These are phyloP conservation scores for Netelia virgata DNA, from an alignment of 2,888 invertebrate genomes.

Conservation along the genomic window DNA sequence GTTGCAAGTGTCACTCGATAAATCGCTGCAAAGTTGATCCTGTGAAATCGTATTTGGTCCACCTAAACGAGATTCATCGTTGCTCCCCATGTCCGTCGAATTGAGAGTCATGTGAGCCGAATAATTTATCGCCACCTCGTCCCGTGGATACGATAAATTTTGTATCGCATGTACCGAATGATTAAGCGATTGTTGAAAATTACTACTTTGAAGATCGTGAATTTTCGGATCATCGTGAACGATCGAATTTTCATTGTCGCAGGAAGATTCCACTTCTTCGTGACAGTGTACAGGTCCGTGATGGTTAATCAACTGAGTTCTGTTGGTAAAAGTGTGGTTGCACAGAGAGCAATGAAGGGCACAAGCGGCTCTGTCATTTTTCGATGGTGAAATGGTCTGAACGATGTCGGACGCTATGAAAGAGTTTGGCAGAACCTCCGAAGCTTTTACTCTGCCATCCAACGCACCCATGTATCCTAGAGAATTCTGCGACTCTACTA, in stretches of 20 bases:
- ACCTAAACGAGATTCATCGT: constrained; percentile 67
- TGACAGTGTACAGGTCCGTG: constrained; percentile 77
- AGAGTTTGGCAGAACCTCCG: not conserved
- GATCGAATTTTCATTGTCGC: constrained; percentile 78
- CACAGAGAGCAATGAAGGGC: constrained; percentile 81
- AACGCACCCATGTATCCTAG: constrained; percentile 38
- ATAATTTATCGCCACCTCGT: constrained; percentile 60
- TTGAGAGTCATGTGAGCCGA: constrained; percentile 65
- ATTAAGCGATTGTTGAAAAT: constrained; percentile 73
- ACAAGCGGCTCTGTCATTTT: constrained; percentile 77
- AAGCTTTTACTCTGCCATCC: constrained; percentile 64
- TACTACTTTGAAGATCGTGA: constrained; percentile 74
- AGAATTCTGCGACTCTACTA: constrained; percentile 79
- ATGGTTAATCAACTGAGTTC: constrained; percentile 79
- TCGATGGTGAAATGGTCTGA: constrained; percentile 37
- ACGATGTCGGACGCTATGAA: constrained; percentile 67
- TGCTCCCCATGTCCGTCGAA: constrained; percentile 55
- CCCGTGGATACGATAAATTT: constrained; percentile 74
- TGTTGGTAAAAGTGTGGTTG: constrained; percentile 80
- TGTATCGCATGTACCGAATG: constrained; percentile 73
- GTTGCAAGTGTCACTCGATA: constrained; percentile 65
- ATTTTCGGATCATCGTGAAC: constrained; percentile 75
- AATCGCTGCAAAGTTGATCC: constrained; percentile 57
- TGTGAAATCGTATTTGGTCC: constrained; percentile 58
- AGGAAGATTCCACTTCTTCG: constrained; percentile 77